phyloP scores from a whole-genome alignment of 2,113 vertebrate genomes.

The Atherinomorus stipes region DNA sequence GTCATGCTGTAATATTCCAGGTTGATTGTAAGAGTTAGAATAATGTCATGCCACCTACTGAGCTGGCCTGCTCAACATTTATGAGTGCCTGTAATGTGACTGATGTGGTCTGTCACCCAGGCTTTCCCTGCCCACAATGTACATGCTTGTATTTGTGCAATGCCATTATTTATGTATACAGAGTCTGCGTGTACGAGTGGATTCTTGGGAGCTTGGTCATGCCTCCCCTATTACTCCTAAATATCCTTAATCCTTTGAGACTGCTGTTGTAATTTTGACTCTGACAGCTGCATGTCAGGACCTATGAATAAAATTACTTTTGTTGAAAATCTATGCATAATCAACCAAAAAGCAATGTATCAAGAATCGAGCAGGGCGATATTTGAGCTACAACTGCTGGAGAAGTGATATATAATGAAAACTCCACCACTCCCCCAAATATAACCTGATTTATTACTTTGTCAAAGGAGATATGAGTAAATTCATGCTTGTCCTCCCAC shows the following conservation, averaged over 20 bases:
- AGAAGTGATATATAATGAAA: constrained; percentile 37
- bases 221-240: constrained; percentile 39
- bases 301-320: constrained; percentile 71
- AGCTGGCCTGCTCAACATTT: constrained; percentile 50
- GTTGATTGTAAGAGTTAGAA: constrained; percentile 65
- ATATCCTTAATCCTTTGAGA: constrained; percentile 43
- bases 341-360: constrained; percentile 48
- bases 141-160: constrained; percentile 15
- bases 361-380: constrained; percentile 33
- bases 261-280: constrained; percentile 38
- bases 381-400: constrained; percentile 30
- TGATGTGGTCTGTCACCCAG: constrained; percentile 50
- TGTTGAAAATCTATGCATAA: constrained; percentile 34
- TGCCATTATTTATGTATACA: constrained; percentile 48
- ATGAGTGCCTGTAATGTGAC: constrained; percentile 54
- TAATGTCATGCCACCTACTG: constrained; percentile 66
- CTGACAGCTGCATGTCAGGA: constrained; percentile 53
- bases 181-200: neutral
- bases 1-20: constrained; percentile 57
- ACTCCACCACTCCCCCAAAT: neutral
- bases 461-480: constrained; percentile 28
- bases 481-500: constrained; percentile 31
- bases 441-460: constrained; percentile 39
- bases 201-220: constrained; percentile 19
- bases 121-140: constrained; percentile 9